Percentiles rank a stretch among this genome's conserved stretches.
Evolutionary conservation across 2,888 invertebrate species (phyloP).

Genomic region (Capitulum mitella): DNA sequence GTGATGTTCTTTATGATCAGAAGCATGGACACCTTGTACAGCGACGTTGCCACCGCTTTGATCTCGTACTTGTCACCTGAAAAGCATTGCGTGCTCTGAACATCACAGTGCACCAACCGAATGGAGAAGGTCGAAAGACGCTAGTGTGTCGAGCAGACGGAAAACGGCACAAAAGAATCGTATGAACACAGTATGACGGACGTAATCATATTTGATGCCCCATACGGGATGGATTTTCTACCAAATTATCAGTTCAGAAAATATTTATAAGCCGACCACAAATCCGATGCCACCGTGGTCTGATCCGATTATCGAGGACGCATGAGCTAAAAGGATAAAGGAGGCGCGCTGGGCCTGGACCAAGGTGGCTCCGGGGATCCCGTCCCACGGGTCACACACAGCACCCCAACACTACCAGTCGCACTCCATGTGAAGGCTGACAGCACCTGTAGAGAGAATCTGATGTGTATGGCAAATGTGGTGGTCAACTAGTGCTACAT

Average conservation of each 20-base stretch:
- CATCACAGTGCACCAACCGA: too few species aligned
- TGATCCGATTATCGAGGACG: background rate
- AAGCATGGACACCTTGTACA: background rate
- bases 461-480: too few species aligned
- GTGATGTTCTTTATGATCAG: background rate
- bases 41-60: background rate
- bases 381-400: background rate
- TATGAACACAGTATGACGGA: background rate
- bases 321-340: background rate
- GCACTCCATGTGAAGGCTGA: too few species aligned
- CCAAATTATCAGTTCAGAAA: conserved; percentile 14
- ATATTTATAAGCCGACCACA: background rate
- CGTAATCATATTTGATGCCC: background rate
- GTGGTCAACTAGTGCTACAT: too few species aligned
- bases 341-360: background rate
- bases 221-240: background rate
- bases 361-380: background rate
- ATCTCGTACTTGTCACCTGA: background rate
- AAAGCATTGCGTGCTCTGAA: too few species aligned
- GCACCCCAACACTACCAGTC: too few species aligned
- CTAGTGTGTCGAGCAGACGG: too few species aligned
- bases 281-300: background rate
- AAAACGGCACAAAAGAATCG: too few species aligned
- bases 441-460: too few species aligned
- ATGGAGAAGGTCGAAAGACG: too few species aligned